Conservation (phyloP, 2,113 vertebrate species). For the Laticauda colubrina region DNA sequence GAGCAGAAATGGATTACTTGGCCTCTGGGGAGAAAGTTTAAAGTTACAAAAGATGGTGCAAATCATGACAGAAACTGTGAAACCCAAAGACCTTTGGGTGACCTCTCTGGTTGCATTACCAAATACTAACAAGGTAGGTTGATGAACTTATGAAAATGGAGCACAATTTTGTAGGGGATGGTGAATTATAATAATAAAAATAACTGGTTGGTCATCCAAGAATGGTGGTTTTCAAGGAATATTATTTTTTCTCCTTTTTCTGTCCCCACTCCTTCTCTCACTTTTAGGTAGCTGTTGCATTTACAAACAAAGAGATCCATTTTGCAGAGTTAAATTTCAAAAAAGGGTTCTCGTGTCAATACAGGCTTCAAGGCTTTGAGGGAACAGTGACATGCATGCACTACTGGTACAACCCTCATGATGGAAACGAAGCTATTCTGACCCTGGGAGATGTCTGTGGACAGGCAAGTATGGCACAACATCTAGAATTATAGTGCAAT, state of each 20-base stretch:
- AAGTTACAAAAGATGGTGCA: slow-evolving; percentile 69
- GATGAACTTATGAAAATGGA: neutral
- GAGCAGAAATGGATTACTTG: slow-evolving; percentile 76
- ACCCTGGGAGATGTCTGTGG: slow-evolving; percentile 78
- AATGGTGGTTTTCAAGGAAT: neutral
- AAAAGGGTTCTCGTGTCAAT: slow-evolving; percentile 74
- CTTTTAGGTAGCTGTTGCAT: slow-evolving; percentile 72
- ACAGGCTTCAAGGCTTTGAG: slow-evolving; percentile 73
- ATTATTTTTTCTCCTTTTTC: neutral
- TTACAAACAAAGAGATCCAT: slow-evolving; percentile 81
- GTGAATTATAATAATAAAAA: neutral
- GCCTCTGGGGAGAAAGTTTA: slow-evolving; percentile 75
- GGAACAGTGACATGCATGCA: slow-evolving; percentile 73
- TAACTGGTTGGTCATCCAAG: too few relatives aligned
- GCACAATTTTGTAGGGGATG: neutral
- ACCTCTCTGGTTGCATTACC: slow-evolving; percentile 76
- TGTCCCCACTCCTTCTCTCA: slow-evolving; percentile 6
- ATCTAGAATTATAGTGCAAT: neutral
- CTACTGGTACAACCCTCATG: slow-evolving; percentile 74
- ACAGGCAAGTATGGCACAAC: slow-evolving; percentile 65
- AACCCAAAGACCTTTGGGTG: slow-evolving; percentile 81
- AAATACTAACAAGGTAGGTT: slow-evolving; percentile 79
- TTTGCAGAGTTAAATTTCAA: slow-evolving; percentile 79
- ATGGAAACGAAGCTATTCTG: slow-evolving; percentile 73
- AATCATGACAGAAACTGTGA: slow-evolving; percentile 73